phyloP scores from a whole-genome alignment of 2,797 vertebrate genomes.

The Cottoperca gobio region DNA sequence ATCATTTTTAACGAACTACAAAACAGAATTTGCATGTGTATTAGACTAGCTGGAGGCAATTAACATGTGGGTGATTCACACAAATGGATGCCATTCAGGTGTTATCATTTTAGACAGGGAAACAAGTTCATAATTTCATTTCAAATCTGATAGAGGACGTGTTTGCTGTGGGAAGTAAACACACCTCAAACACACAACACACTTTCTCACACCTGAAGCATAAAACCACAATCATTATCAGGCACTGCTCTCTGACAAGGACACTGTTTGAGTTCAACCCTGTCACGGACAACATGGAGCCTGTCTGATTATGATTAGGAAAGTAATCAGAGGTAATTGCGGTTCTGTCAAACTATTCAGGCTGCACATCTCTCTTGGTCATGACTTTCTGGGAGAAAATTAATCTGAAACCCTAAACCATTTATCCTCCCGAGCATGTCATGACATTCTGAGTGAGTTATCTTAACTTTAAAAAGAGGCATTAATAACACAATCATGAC shows the following conservation, averaged over 20 bases:
- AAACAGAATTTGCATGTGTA: constrained; percentile 51
- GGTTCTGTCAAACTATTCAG: constrained; percentile 61
- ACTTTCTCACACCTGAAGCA: constrained; percentile 60
- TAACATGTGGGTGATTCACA: constrained; percentile 41
- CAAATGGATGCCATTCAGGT: constrained; percentile 45
- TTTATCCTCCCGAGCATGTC: constrained; percentile 36
- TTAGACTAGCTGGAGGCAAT: constrained; percentile 52
- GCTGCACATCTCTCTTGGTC: constrained; percentile 61
- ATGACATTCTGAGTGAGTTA: constrained; percentile 2
- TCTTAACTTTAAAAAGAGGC: not conserved
- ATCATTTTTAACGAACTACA: constrained; percentile 49
- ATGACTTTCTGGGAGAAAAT: constrained; percentile 54
- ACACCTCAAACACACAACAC: constrained; percentile 42
- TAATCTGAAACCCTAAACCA: constrained; percentile 41
- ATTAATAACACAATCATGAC: constrained; percentile 4
- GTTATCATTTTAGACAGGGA: constrained; percentile 32
- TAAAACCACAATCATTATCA: constrained; percentile 61
- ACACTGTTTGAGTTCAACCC: constrained; percentile 68
- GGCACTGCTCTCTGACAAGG: constrained; percentile 59
- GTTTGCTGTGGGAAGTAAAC: constrained; percentile 49
- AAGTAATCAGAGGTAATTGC: constrained; percentile 76
- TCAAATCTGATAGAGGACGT: constrained; percentile 49
- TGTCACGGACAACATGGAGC: constrained; percentile 69
- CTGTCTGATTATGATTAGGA: constrained; percentile 75
- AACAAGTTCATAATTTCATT: constrained; percentile 59